Base-by-base conservation (phyloP, 1,140 invertebrate species). In the Onthophagus taurus region DNA sequence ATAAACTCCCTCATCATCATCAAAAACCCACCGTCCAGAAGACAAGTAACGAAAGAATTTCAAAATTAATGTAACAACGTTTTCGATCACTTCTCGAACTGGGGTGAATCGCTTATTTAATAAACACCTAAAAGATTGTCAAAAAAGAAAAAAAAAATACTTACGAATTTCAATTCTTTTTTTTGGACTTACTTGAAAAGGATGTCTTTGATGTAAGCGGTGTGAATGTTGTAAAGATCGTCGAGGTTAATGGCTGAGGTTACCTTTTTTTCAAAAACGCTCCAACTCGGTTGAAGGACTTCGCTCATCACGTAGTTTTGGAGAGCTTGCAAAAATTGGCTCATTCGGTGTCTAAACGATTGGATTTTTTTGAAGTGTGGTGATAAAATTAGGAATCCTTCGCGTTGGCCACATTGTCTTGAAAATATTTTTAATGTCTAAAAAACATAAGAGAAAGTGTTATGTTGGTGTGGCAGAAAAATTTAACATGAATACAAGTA, bases 271-370 rank as follows among this genome's bases (percentile, higher is more conserved):
- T 82, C 76, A 39, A 85, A 82, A 31, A 75, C 69, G 2, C 70
- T 69, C 81, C 82, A 86, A 13, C 79, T 81, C 1, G 71, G 69
- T 29, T 80, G 72, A 3, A 85, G 65, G 4, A 82, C 81, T 35
- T 76, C 81, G 3, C 78, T 77, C 0, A 77, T 77, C 29, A 85
- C 67, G 57, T 85, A 83, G 59, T 77, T 82, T 51, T 83, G 78
- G 7, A 85, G 55, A 0, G 80, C 76, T 39, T 78, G 72, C 42
- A 84, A 72, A 51, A 85, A 75, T 35, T 83, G 80, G 30, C 76
- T 76, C 75, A 86, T 80, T 14, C 80, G 72, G 53, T 84, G 78
- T 2, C 83, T 68, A 46, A 75, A 78, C 18, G 78, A 60, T 52
- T 85, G 81, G 13, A 83, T 47, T 12, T 70, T 67, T 29, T 72